phyloP scores from a whole-genome alignment of 1,140 invertebrate species.

The Thereuonema tuberculata region DNA sequence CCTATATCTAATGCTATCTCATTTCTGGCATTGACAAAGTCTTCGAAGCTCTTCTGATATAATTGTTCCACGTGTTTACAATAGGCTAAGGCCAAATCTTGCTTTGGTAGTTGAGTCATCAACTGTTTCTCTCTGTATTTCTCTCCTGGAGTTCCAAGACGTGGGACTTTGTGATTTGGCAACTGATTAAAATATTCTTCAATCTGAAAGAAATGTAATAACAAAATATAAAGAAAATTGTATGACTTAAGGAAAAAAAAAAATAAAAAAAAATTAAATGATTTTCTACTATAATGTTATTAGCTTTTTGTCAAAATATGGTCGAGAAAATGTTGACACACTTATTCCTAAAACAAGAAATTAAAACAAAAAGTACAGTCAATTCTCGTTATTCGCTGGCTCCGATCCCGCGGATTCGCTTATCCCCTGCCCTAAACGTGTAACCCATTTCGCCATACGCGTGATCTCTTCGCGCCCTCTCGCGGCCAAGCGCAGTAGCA shows the following conservation, averaged over 20 bases:
- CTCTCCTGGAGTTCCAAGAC: constrained; percentile 58
- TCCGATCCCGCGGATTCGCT: too few species aligned
- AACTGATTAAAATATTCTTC: constrained; percentile 59
- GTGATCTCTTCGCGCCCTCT: too few species aligned
- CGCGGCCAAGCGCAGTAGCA: too few species aligned
- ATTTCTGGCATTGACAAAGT: constrained; percentile 81
- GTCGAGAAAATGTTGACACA: too few species aligned
- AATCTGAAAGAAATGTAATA: constrained; percentile 30
- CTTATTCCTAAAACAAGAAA: too few species aligned
- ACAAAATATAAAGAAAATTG: not conserved
- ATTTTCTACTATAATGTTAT: too few species aligned
- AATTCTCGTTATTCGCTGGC: too few species aligned
- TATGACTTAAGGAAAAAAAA: not conserved
- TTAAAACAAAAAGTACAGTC: too few species aligned
- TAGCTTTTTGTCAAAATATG: too few species aligned
- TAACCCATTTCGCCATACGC: too few species aligned
- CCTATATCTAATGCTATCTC: constrained; percentile 92
- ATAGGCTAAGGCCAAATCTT: constrained; percentile 79
- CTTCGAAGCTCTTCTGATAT: constrained; percentile 57
- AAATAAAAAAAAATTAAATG: not conserved
- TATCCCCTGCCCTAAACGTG: too few species aligned
- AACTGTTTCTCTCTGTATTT: constrained; percentile 64
- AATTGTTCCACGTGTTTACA: constrained; percentile 65
- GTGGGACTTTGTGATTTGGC: constrained; percentile 60
- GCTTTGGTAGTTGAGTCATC: constrained; percentile 78